Percentiles rank a stretch among this genome's conserved stretches.
These are phyloP conservation scores for Melanotus villosus DNA, from an alignment of 2,888 invertebrate genomes.

Conservation along the genomic window DNA sequence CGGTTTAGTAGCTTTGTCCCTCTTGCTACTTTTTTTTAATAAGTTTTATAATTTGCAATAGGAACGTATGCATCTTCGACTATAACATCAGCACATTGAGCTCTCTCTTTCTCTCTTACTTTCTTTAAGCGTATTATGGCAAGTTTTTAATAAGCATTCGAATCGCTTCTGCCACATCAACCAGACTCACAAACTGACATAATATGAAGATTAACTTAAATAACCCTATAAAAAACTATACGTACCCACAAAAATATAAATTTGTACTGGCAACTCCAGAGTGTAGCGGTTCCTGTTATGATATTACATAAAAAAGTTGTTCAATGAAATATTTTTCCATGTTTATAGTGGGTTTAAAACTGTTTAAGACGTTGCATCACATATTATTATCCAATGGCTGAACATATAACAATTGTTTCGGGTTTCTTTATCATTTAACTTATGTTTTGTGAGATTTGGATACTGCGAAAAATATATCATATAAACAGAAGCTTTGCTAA, in stretches of 20 bases:
- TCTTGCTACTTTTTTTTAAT: no score
- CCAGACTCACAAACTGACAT: slow-evolving; percentile 54
- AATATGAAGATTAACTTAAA: slow-evolving; percentile 30
- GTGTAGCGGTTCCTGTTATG: neutral
- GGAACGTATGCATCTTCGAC: no score
- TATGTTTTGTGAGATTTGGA: slow-evolving; percentile 39
- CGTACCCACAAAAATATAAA: slow-evolving; percentile 51
- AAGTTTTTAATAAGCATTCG: neutral
- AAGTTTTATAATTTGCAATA: no score
- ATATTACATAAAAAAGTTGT: slow-evolving; percentile 37
- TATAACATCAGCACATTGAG: neutral
- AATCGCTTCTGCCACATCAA: neutral
- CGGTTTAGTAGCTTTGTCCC: no score
- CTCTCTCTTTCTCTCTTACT: neutral
- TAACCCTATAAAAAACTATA: slow-evolving; percentile 53
- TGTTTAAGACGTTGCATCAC: slow-evolving; percentile 31
- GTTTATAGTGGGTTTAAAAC: slow-evolving; percentile 35
- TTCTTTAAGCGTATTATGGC: neutral
- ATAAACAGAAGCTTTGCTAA: slow-evolving; percentile 45
- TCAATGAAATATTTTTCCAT: slow-evolving; percentile 35
- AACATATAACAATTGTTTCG: slow-evolving; percentile 38
- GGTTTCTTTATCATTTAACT: slow-evolving; percentile 36
- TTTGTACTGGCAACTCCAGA: slow-evolving; percentile 34
- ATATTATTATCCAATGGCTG: slow-evolving; percentile 34
- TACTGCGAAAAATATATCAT: slow-evolving; percentile 52